Conservation (phyloP, 2,888 invertebrate species). For the Dicranocentrus wangi region DNA sequence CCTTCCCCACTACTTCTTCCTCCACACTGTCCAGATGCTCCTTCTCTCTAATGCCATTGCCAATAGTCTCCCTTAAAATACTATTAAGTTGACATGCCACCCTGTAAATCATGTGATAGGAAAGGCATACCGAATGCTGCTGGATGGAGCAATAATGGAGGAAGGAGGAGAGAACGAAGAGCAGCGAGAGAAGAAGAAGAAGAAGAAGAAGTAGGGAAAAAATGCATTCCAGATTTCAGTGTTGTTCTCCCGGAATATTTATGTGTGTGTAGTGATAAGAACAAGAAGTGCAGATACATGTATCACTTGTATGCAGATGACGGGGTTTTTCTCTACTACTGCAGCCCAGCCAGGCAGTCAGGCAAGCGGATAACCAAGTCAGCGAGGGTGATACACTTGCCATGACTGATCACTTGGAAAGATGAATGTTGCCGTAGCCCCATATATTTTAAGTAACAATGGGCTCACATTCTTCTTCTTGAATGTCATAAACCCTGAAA, state of each 20-base stretch:
- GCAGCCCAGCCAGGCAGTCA: too few relatives aligned
- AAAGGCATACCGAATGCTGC: not conserved
- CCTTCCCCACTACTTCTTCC: not conserved
- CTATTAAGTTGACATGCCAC: conserved; percentile 58
- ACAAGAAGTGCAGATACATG: not conserved
- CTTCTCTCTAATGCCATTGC: conserved; percentile 7
- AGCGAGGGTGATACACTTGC: conserved; percentile 40
- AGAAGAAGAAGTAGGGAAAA: conserved; percentile 5
- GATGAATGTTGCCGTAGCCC: not conserved
- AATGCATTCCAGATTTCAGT: conserved; percentile 29
- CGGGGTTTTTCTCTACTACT: too few relatives aligned
- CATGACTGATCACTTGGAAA: conserved; percentile 60
- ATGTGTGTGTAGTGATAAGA: not conserved
- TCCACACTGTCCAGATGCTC: conserved; percentile 36
- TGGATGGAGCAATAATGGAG: not conserved
- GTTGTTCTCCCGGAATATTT: conserved; percentile 21
- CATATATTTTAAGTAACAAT: conserved; percentile 41
- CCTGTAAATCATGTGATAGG: conserved; percentile 51
- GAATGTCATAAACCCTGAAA: not conserved
- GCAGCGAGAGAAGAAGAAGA: not conserved
- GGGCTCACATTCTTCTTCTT: conserved; percentile 26
- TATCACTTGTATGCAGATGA: too few relatives aligned
- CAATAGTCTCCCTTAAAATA: conserved; percentile 48
- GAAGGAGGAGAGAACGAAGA: conserved; percentile 11
- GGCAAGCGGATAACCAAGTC: conserved; percentile 19